Conservation (phyloP, 2,113 vertebrate genomes). For the Lophius piscatorius region DNA sequence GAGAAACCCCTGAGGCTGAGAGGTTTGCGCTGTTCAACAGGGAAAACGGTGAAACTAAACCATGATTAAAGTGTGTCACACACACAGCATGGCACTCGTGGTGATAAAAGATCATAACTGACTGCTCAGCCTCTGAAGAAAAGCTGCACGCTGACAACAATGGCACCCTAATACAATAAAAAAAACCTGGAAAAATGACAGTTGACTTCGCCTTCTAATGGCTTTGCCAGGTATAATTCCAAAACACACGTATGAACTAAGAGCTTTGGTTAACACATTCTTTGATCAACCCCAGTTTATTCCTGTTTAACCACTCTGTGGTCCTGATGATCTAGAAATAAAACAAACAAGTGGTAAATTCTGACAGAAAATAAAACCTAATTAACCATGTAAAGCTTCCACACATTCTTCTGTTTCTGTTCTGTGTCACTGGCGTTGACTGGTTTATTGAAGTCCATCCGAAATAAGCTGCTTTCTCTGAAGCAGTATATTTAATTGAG, state of each 20-base stretch:
- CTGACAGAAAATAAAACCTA: conserved; percentile 15
- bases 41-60: conserved; percentile 51
- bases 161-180: conserved; percentile 27
- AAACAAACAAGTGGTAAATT: conserved; percentile 14
- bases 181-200: conserved; percentile 26
- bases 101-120: conserved; percentile 67
- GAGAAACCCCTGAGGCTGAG: conserved; percentile 51
- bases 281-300: conserved; percentile 15
- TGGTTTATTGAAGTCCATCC: neutral
- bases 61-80: conserved; percentile 69
- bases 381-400: neutral
- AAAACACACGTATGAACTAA: conserved; percentile 4
- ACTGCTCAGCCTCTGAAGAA: conserved; percentile 44
- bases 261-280: neutral
- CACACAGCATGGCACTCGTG: conserved; percentile 44
- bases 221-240: conserved; percentile 16
- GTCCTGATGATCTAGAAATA: conserved; percentile 7
- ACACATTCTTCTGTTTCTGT: conserved; percentile 11
- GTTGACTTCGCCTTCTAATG: conserved; percentile 37
- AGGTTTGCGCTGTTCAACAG: conserved; percentile 67
- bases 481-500: neutral
- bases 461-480: conserved; percentile 14
- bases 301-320: conserved; percentile 5
- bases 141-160: conserved; percentile 42
- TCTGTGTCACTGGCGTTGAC: conserved; percentile 20